phyloP scores from a whole-genome alignment of 2,888 invertebrate genomes.

The Thymelicus lineola region DNA sequence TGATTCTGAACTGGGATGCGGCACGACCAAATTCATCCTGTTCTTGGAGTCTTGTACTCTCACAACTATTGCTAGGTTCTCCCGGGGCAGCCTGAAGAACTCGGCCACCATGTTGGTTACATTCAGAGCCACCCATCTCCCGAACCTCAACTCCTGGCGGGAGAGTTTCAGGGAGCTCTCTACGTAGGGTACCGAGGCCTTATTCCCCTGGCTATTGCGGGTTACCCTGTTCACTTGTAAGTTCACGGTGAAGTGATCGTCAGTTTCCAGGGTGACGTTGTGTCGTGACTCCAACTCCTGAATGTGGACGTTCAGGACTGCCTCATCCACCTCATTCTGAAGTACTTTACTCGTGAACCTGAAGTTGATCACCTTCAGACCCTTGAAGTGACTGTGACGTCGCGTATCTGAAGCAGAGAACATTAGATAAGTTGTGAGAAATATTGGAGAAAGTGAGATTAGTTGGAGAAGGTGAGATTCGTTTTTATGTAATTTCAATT shows the following conservation, averaged over 20 bases:
- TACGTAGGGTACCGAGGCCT: constrained; percentile 70
- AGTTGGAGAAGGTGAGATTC: too few species aligned
- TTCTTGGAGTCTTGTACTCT: constrained; percentile 87
- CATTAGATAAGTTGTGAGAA: not conserved
- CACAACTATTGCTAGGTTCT: constrained; percentile 91
- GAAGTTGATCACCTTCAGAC: constrained; percentile 89
- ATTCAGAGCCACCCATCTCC: constrained; percentile 91
- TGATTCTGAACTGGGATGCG: constrained; percentile 87
- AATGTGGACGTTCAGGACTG: constrained; percentile 89
- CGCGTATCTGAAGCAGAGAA: constrained; percentile 83
- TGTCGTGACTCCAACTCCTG: constrained; percentile 73
- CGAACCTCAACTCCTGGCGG: constrained; percentile 80
- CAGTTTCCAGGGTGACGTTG: constrained; percentile 64
- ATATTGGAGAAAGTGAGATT: too few species aligned
- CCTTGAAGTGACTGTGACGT: constrained; percentile 88
- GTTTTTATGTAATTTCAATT: too few species aligned
- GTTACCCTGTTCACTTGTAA: constrained; percentile 76
- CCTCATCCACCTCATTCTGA: constrained; percentile 88
- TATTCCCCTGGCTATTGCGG: constrained; percentile 70
- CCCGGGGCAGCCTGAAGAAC: constrained; percentile 90
- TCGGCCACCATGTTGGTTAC: constrained; percentile 90
- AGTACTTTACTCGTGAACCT: constrained; percentile 89
- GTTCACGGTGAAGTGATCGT: constrained; percentile 69
- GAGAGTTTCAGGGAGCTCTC: constrained; percentile 76
- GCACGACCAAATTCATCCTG: constrained; percentile 87